Conservation (phyloP, 2,888 invertebrate species). For the Bhutanitis thaidina region DNA sequence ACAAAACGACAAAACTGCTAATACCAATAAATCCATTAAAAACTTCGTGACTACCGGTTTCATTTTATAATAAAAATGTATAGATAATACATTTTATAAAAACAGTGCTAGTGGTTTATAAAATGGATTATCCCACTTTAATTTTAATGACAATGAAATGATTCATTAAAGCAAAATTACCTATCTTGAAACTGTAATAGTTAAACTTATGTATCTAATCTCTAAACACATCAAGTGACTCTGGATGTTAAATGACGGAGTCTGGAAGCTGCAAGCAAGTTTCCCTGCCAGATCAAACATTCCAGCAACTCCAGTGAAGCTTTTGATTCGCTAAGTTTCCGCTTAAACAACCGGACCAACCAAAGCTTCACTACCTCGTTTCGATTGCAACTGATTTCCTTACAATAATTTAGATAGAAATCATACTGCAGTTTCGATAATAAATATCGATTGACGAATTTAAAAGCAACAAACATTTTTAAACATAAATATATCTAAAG, state of each 20-base stretch:
- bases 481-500: no score
- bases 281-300: slow-evolving; percentile 48
- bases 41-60: no score
- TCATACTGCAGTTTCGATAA: neutral
- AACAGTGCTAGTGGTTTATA: no score
- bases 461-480: no score
- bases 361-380: slow-evolving; percentile 31
- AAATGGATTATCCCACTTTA: no score
- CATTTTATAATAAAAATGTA: no score
- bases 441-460: no score
- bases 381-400: slow-evolving; percentile 28
- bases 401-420: slow-evolving; percentile 17
- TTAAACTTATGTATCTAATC: slow-evolving; percentile 20
- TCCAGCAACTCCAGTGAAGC: slow-evolving; percentile 46
- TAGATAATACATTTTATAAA: no score
- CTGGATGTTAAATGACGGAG: slow-evolving; percentile 39
- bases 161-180: no score
- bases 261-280: slow-evolving; percentile 40
- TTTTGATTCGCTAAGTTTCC: slow-evolving; percentile 59
- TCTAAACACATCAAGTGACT: slow-evolving; percentile 27
- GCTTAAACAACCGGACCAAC: slow-evolving; percentile 41
- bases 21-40: no score
- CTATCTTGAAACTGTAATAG: slow-evolving; percentile 1
- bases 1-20: no score
- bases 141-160: no score